Conservation (phyloP, 64 coral and sea anemone genomes). For the Stylophora pistillata region DNA sequence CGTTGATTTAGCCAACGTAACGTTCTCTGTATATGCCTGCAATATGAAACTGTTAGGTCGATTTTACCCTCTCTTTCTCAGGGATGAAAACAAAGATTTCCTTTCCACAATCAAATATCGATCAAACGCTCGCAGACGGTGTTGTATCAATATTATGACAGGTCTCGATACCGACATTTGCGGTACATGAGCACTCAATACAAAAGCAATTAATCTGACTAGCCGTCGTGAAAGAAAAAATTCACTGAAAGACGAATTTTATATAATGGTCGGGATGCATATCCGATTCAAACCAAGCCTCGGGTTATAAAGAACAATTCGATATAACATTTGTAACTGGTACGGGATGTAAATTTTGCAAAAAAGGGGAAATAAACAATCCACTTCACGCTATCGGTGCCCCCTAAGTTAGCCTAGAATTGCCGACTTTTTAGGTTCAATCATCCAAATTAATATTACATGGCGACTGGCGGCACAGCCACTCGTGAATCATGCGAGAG, state of each 20-base stretch:
- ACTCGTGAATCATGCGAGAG: constrained; percentile 23
- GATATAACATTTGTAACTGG: not conserved
- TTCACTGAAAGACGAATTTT: not conserved
- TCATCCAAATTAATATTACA: not conserved
- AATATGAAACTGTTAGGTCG: not conserved
- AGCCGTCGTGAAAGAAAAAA: not conserved
- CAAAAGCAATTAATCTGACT: not conserved
- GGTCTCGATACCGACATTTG: not conserved
- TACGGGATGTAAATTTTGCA: not conserved
- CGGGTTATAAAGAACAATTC: not conserved
- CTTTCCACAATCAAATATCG: not conserved
- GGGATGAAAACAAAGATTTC: not conserved
- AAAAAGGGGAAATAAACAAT: not conserved
- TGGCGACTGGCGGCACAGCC: not conserved
- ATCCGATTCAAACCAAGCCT: not conserved
- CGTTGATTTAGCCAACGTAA: not conserved
- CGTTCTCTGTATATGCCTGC: not conserved
- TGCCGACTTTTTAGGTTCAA: constrained; percentile 7
- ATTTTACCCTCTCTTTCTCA: not conserved
- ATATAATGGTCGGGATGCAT: not conserved
- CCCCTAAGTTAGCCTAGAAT: not conserved
- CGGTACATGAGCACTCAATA: not conserved
- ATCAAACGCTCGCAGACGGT: not conserved
- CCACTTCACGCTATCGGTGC: not conserved
- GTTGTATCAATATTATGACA: constrained; percentile 7